phyloP scores from a whole-genome alignment of 1,140 invertebrate genomes.

The Euwallacea similis region DNA sequence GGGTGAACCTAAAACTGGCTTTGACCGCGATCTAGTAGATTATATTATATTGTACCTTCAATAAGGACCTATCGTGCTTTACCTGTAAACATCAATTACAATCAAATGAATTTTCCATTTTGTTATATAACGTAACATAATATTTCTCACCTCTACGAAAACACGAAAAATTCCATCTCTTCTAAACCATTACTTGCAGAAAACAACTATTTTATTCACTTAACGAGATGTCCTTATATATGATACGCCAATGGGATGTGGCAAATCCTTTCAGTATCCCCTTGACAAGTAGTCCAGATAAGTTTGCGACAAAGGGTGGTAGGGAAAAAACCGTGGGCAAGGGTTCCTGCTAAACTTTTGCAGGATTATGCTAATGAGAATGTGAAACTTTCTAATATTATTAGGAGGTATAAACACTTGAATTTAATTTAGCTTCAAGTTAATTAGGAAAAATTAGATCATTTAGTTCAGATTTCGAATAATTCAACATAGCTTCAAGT shows the following conservation, averaged over 20 bases:
- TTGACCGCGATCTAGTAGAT: too few relatives aligned
- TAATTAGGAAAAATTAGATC: not conserved
- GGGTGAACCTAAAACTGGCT: too few relatives aligned
- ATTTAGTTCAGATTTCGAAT: not conserved
- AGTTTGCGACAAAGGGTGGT: constrained; percentile 23
- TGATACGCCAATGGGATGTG: constrained; percentile 1
- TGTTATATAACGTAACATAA: too few relatives aligned
- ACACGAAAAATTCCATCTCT: too few relatives aligned
- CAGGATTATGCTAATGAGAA: constrained; percentile 28
- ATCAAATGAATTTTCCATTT: too few relatives aligned
- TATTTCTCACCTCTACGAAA: too few relatives aligned
- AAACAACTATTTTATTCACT: too few relatives aligned
- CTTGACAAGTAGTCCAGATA: constrained; percentile 33
- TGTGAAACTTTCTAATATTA: constrained; percentile 28
- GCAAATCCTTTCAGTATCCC: constrained; percentile 34
- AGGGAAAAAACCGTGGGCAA: constrained; percentile 19
- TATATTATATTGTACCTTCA: too few relatives aligned
- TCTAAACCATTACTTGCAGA: too few relatives aligned
- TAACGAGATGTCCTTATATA: not conserved
- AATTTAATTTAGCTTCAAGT: constrained; percentile 7
- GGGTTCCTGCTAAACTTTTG: constrained; percentile 30
- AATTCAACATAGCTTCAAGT: too few relatives aligned
- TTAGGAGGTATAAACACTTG: constrained; percentile 19
- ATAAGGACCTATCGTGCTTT: too few relatives aligned
- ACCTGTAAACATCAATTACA: too few relatives aligned